A percentile compares a stretch with the other conserved stretches of the same genome.
Conservation (phyloP, 2,888 invertebrate species). For the Callyntrura guangdongensis region DNA sequence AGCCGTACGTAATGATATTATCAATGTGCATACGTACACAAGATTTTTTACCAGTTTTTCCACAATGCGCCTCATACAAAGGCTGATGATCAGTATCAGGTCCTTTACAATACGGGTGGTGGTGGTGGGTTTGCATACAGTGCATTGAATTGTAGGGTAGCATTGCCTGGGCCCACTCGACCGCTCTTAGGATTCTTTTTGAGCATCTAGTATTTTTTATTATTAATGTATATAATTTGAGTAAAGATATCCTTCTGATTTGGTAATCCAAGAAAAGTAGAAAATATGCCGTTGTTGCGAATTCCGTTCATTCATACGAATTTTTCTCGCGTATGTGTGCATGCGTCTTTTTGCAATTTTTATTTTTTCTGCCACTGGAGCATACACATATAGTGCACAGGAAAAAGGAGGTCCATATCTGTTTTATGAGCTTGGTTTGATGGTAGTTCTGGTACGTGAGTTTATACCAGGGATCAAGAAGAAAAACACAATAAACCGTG, state of each 20-base stretch:
- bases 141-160: too few species aligned
- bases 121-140: too few species aligned
- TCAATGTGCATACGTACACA: conserved; percentile 1
- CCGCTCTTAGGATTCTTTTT: too few species aligned
- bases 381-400: not conserved
- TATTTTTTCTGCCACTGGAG: not conserved
- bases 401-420: not conserved
- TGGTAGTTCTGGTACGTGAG: conserved; percentile 22
- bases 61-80: too few species aligned
- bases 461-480: conserved; percentile 30
- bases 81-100: not conserved
- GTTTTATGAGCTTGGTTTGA: not conserved
- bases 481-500: conserved; percentile 34
- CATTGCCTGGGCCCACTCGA: too few species aligned
- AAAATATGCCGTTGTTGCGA: conserved; percentile 42
- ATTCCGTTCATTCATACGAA: conserved; percentile 44
- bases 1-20: conserved; percentile 18
- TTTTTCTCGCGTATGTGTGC: conserved; percentile 20
- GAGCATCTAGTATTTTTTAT: not conserved
- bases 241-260: not conserved
- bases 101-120: not conserved
- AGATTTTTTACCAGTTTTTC: not conserved
- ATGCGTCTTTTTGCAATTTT: conserved; percentile 54
- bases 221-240: not conserved
- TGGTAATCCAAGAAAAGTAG: not conserved